A percentile compares a stretch with the other conserved stretches of the same genome.
These are phyloP conservation scores for Pterois miles DNA, from an alignment of 2,797 vertebrate species.

Conservation along the genomic window DNA sequence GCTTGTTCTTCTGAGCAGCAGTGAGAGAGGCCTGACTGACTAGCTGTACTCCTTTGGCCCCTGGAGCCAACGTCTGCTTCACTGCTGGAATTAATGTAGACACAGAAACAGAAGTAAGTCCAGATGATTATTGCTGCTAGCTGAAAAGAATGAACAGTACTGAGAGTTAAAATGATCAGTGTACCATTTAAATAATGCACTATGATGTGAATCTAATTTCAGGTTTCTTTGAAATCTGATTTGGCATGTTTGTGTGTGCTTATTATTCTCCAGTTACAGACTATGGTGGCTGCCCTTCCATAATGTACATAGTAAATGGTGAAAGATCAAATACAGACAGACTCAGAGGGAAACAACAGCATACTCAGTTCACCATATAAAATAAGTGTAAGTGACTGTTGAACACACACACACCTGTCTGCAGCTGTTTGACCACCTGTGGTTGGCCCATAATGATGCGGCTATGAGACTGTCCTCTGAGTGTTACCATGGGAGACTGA, in stretches of 20 bases:
- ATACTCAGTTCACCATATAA: neutral
- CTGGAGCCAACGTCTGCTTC: constrained; percentile 86
- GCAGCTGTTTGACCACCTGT: constrained; percentile 89
- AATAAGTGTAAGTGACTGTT: neutral
- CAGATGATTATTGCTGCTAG: neutral
- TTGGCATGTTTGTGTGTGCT: neutral
- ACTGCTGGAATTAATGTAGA: constrained; percentile 80
- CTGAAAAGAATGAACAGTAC: neutral
- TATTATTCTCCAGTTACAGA: neutral
- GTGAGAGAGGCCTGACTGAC: constrained; percentile 79
- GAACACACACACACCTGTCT: constrained; percentile 57
- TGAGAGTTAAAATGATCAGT: neutral
- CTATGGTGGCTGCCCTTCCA: constrained; percentile 40
- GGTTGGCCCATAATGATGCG: constrained; percentile 90
- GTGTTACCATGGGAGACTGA: constrained; percentile 89
- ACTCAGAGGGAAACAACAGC: neutral
- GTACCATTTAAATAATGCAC: neutral
- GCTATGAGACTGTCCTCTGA: constrained; percentile 86
- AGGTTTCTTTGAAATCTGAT: neutral
- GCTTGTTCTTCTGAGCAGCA: constrained; percentile 89
- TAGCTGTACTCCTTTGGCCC: constrained; percentile 84
- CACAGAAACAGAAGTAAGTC: neutral
- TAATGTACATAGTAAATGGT: neutral
- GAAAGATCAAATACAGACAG: neutral
- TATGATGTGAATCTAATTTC: neutral